Base-by-base conservation (phyloP, 2,113 vertebrate genomes). In the Sciurus niger region DNA sequence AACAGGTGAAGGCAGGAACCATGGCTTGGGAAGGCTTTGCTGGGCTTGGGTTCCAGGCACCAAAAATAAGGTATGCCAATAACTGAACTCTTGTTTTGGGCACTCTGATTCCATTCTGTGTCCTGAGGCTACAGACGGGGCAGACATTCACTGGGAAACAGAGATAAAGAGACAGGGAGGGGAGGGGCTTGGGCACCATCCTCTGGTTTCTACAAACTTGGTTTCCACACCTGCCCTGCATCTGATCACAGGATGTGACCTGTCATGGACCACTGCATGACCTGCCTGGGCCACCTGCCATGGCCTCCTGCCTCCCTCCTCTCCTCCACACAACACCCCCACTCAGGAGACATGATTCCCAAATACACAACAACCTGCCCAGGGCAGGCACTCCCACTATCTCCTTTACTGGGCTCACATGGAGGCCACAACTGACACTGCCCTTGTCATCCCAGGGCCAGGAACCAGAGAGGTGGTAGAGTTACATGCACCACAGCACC, bases 131-230 rank as follows among this genome's bases (percentile, higher is more conserved):
- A 34, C 90, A 46, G 79, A 24, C 89, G 12, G 84, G 91, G 73
- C 73, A 95, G 95, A 87, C 91, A 82, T 67, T 89, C 74, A 48
- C 77, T 43, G 24, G 78, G 58, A 79, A 87, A 70, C 14, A 22
- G 72, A 40, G 46, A 82, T 30, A 78, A 37, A 37, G 37, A 34
- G 18, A 18, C 13, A 18, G 76, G 10, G 32, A 4, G 1, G 25
- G 43, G 10, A 48, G 24, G 55, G 55, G 6, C 20, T 18, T 12
- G 1, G 46, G 11, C 2, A 32, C 22, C 1, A 0, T 0, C 34
- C 1, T 73, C 48, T 65, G 9, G 80, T 32, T 63, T 28, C 70
- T 84, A 68, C 17, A 48, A 34, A 65, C 20, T 12, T 4, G 1
- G 43, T 3, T 32, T 46, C 24, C 1, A 48, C 34, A 6, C 10